phyloP scores from a whole-genome alignment of 2,888 invertebrate species.

The Nomada hirtipes region DNA sequence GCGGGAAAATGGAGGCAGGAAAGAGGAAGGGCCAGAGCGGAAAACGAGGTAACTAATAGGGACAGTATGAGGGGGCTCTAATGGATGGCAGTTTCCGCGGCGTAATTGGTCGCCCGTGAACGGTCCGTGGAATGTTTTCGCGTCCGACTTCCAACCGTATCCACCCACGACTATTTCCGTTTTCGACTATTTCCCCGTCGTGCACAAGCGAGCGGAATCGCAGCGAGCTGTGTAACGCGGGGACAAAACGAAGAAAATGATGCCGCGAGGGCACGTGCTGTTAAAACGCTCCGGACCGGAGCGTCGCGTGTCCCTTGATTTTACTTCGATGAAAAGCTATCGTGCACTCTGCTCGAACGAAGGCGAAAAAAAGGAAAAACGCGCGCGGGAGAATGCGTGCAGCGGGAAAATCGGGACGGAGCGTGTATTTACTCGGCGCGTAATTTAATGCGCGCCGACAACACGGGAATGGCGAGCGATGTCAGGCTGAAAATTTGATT shows the following conservation, averaged over 20 bases:
- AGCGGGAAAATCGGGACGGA: constrained; percentile 10
- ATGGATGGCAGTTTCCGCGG: constrained; percentile 61
- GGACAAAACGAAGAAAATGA: neutral
- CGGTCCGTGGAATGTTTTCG: constrained; percentile 53
- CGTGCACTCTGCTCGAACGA: neutral
- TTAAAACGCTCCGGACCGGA: neutral
- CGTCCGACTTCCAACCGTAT: constrained; percentile 45
- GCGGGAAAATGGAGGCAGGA: constrained; percentile 10
- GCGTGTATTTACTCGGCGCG: constrained; percentile 32
- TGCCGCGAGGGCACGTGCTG: constrained; percentile 8
- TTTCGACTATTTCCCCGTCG: constrained; percentile 24
- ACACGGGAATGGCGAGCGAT: constrained; percentile 1
- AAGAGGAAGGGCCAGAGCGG: neutral
- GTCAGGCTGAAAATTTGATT: constrained; percentile 34
- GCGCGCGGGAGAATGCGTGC: neutral
- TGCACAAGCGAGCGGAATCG: neutral
- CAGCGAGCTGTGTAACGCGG: neutral
- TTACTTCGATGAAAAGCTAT: constrained; percentile 21
- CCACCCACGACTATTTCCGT: constrained; percentile 39
- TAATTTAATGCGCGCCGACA: constrained; percentile 38
- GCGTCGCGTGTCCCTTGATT: constrained; percentile 15
- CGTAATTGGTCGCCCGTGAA: constrained; percentile 62
- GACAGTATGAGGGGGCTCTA: constrained; percentile 58
- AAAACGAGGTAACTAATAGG: constrained; percentile 53
- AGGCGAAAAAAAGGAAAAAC: rapidly evolving